phyloP scores from a whole-genome alignment of 2,888 invertebrate genomes.

The Enchytraeus crypticus region DNA sequence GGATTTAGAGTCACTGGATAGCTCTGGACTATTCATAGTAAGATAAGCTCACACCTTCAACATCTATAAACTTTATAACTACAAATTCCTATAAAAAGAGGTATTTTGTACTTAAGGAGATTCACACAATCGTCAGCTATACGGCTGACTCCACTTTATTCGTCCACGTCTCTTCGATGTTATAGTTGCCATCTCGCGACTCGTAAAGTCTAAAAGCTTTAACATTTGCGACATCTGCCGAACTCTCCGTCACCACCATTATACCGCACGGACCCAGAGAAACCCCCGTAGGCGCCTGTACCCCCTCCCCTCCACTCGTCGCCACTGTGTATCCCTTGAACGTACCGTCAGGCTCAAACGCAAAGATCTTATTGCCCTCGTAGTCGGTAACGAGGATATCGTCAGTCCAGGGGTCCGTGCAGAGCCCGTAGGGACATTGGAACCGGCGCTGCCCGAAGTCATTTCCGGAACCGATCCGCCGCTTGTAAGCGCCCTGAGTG shows the following conservation, averaged over 20 bases:
- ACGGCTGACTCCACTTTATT: not conserved
- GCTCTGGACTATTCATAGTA: too few relatives aligned
- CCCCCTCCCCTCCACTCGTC: constrained; percentile 3
- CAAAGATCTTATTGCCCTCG: constrained; percentile 12
- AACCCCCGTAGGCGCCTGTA: constrained; percentile 15
- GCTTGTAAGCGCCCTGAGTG: constrained; percentile 21
- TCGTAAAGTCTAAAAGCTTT: constrained; percentile 7
- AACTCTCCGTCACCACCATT: constrained; percentile 14
- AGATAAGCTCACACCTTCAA: too few relatives aligned
- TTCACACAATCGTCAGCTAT: too few relatives aligned
- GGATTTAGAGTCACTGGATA: too few relatives aligned
- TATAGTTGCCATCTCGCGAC: not conserved
- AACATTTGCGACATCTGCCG: not conserved
- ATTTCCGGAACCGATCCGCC: constrained; percentile 20
- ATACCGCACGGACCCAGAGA: constrained; percentile 15
- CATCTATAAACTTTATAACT: too few relatives aligned
- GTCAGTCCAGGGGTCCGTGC: constrained; percentile 5
- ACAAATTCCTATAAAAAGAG: too few relatives aligned
- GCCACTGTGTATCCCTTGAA: constrained; percentile 7
- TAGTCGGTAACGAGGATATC: constrained; percentile 20
- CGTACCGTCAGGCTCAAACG: constrained; percentile 3
- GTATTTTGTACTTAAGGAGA: too few relatives aligned
- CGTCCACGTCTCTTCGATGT: not conserved
- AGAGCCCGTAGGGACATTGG: constrained; percentile 22
- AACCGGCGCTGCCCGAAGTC: constrained; percentile 18